Evolutionary conservation across 2,888 invertebrate species (phyloP), one percentile per base, ranked within the genome.

Genomic region (Apamea anceps): DNA sequence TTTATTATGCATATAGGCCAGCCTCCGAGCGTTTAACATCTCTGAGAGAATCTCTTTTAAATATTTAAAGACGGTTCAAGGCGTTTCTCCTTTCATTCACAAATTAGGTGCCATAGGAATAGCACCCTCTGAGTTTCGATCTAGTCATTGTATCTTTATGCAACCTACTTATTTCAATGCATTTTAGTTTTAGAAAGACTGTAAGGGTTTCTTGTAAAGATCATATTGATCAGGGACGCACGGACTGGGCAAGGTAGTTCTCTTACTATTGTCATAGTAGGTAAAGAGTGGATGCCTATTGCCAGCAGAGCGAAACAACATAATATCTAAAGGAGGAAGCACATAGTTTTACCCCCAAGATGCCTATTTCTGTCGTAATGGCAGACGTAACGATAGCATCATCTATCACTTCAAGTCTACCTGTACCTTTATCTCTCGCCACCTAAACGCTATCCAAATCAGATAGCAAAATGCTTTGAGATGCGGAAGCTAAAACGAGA

Each of bases 1-100:
- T 93, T 92, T 91, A 93, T 91, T 92, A 92, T 93, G 92, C 84
- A 92, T 88, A 84, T 89, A 90, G 90, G 86, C 85, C 90, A 85
- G 89, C 85, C 90, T 87, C 87, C 82, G 84, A 87, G 85, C 90
- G 88, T 87, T 91, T 88, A 90, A 86, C 91, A 89, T 89, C 88
- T 81, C 88, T 85, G 85, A 88, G 89, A 87, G 90, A 89, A 89
- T 90, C 87, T 84, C 88, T 80, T 91, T 93, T 93, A 88, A 93
- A 92, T 93, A 93, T 93, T 92, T 91, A 90, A 93, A 92, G 82
- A 82, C 78, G 89, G 86, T 81, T 85, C 80, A 85, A 86, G 85
- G 86, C 72, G 77, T 77, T 77, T 80, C 79, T 42, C 80, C 87
- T 90, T 90, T 91, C 90, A 90, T 90, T 91, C 89, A 86, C 89